Percentiles rank a stretch among this genome's conserved stretches.
Conservation (phyloP, 2,888 invertebrate species). For the Empis livida region DNA sequence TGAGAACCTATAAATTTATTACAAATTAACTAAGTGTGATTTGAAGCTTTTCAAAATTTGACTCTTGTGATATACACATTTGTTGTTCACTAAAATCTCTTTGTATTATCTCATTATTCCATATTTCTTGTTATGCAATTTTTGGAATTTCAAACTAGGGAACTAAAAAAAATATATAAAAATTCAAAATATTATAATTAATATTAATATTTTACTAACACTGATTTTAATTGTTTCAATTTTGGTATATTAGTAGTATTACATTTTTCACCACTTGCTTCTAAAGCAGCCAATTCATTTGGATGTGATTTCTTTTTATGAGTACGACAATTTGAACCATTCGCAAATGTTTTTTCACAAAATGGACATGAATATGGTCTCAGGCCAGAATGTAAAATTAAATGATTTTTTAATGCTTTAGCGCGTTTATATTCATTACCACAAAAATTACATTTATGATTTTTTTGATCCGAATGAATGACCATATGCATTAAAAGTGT, state of each 20-base stretch:
- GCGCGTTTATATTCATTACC: slow-evolving; percentile 30
- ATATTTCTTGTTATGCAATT: too few relatives aligned
- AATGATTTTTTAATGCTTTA: slow-evolving; percentile 27
- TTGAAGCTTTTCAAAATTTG: too few relatives aligned
- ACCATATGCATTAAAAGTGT: slow-evolving; percentile 36
- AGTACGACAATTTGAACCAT: slow-evolving; percentile 34
- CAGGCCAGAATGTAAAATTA: slow-evolving; percentile 34
- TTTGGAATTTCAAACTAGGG: too few relatives aligned
- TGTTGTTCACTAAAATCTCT: too few relatives aligned
- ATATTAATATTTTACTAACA: too few relatives aligned
- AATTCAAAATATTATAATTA: too few relatives aligned
- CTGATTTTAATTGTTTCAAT: not conserved
- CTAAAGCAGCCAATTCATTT: slow-evolving; percentile 30
- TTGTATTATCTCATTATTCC: too few relatives aligned
- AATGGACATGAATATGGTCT: slow-evolving; percentile 34
- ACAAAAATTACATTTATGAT: slow-evolving; percentile 31
- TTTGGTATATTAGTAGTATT: not conserved
- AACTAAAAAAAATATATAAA: too few relatives aligned
- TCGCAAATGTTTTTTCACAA: slow-evolving; percentile 32
- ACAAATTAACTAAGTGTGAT: too few relatives aligned
- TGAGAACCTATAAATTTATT: too few relatives aligned
- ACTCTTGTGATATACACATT: too few relatives aligned
- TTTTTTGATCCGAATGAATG: slow-evolving; percentile 30
- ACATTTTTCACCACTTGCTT: slow-evolving; percentile 15
- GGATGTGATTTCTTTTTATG: slow-evolving; percentile 35